Evolutionary conservation across 2,113 vertebrate species (phyloP), one percentile per base, ranked within the genome.

Genomic region (Halcyon malimbica): DNA sequence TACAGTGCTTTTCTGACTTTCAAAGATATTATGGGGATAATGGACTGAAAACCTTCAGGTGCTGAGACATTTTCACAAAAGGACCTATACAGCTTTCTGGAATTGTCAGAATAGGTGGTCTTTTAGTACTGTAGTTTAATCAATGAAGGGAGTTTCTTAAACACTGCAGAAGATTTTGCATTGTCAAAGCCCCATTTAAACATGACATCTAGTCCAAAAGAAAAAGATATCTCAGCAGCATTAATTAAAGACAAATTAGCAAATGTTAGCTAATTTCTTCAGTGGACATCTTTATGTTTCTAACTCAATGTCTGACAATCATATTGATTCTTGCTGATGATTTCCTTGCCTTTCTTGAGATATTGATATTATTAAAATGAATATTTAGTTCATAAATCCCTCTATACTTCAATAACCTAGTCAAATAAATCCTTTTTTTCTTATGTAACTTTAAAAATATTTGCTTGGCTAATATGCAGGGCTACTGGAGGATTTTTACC

Each of bases 271-370:
- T 89, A 14, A 14, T 33, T 93, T 20, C 29, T 83, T 85, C 33
- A 67, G 35, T 44, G 24, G 44, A 76, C 13, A 13, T 73, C 44
- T 73, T 91, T 50, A 46, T 62, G 29, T 84, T 84, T 87, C 63
- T 79, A 76, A 79, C 53, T 85, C 11, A 39, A 3, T 48, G 14
- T 85, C 75, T 80, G n/a, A 60, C 54, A 87, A 65, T 14, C 17
- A 19, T 74, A 53, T 76, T 65, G 62, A 91, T 68, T 76, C 35
- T 54, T 84, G 62, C 20, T 82, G 39, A 35, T 79, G 10, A 13
- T 79, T 96, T 91, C 25, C 85, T 71, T 87, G 44, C 24, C n/a
- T 94, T 84, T 78, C 53, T 62, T 85, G 84, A 90, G 82, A 87
- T 88, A 88, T 5, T 48, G 48, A 42, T 91, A 62, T 53, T 85